These are phyloP conservation scores for Trichonephila clavipes DNA, from an alignment of 1,140 invertebrate genomes.

Conservation along the genomic window DNA sequence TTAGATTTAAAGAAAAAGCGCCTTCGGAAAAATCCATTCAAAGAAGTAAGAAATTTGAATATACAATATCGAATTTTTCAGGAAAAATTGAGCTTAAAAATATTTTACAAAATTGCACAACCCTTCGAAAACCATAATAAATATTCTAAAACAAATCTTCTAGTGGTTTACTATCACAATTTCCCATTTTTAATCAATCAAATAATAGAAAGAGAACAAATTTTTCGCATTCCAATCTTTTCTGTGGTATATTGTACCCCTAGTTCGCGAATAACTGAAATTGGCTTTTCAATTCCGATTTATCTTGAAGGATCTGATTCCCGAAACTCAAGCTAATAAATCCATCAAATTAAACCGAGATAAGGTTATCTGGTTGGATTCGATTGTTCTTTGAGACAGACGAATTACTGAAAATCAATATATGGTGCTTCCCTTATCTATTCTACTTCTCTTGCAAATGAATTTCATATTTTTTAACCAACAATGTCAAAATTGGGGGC, in stretches of 20 bases:
- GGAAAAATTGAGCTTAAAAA: too few species aligned
- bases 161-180: too few species aligned
- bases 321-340: constrained; percentile 18
- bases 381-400: not conserved
- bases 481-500: not conserved
- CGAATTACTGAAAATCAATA: constrained; percentile 36
- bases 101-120: too few species aligned
- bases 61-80: too few species aligned
- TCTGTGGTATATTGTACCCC: not conserved
- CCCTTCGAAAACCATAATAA: too few species aligned
- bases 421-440: not conserved
- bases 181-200: not conserved
- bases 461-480: constrained; percentile 16
- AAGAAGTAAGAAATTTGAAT: too few species aligned
- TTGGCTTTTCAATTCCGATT: constrained; percentile 16
- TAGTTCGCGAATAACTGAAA: not conserved
- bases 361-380: not conserved
- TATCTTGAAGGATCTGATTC: constrained; percentile 10
- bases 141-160: too few species aligned
- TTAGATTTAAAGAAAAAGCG: too few species aligned
- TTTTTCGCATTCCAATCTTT: not conserved
- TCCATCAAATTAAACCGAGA: constrained; percentile 32
- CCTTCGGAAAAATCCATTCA: too few species aligned
- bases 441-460: constrained; percentile 7
- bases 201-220: not conserved